Conservation (phyloP, 1,140 invertebrate genomes). For the Lucilia sericata region DNA sequence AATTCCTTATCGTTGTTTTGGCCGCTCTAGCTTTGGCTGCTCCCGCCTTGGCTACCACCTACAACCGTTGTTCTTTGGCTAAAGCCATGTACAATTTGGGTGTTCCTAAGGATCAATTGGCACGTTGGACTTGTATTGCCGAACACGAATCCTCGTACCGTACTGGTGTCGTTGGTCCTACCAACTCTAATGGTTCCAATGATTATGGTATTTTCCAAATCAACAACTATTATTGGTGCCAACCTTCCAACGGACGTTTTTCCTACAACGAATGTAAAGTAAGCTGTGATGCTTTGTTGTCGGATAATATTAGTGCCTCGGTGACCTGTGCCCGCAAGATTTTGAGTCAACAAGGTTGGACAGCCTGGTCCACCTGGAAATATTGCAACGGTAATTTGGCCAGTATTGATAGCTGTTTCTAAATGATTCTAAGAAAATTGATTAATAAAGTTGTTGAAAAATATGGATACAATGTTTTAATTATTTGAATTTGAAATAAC, state of each 20-base stretch:
- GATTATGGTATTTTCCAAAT: too few relatives aligned
- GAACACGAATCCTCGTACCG: slow-evolving; percentile 49
- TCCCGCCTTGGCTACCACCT: slow-evolving; percentile 52
- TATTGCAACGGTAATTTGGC: slow-evolving; percentile 53
- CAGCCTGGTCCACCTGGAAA: slow-evolving; percentile 57
- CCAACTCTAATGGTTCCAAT: slow-evolving; percentile 43
- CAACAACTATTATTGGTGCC: slow-evolving; percentile 38
- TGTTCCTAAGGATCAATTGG: slow-evolving; percentile 42
- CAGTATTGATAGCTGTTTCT: slow-evolving; percentile 57
- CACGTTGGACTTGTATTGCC: slow-evolving; percentile 55
- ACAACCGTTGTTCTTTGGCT: slow-evolving; percentile 61
- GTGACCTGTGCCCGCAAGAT: slow-evolving; percentile 55
- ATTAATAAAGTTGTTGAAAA: background rate
- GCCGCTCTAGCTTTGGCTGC: slow-evolving; percentile 52
- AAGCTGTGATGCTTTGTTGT: slow-evolving; percentile 21
- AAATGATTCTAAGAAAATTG: background rate
- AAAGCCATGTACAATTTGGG: slow-evolving; percentile 50
- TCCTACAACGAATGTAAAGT: slow-evolving; percentile 54
- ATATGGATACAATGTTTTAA: background rate
- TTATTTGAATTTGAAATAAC: background rate
- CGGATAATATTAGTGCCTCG: slow-evolving; percentile 40
- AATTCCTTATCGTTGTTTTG: slow-evolving; percentile 48
- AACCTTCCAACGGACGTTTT: slow-evolving; percentile 57
- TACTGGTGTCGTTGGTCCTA: slow-evolving; percentile 47
- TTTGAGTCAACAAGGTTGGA: slow-evolving; percentile 53